Base-by-base conservation (phyloP, 2,113 vertebrate genomes). In the Fukomys damarensis region DNA sequence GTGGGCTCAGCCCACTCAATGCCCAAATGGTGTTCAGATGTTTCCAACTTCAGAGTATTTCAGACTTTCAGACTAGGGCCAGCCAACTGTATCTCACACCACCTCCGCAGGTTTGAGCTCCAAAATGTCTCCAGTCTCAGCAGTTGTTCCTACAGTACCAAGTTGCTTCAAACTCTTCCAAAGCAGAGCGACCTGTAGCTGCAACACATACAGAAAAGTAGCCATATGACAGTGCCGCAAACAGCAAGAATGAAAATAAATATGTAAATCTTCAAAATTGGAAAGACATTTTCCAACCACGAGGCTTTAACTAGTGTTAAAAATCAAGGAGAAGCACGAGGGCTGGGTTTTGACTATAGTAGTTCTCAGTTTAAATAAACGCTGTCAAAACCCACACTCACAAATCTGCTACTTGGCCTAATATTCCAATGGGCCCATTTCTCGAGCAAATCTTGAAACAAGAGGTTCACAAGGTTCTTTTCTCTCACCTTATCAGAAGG, bases 281-380 rank as follows among this genome's bases (percentile, higher is more conserved):
- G 94, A 86, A 61, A 96, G 96, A 94, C 52, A 58, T 65, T 77
- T 95, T 65, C 83, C 61, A 97, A 61, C 26, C 41, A 95, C 58
- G 70, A 91, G n/a, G 6, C 8, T 38, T 9, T 14, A n/a, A 68
- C 43, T 56, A 35, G 49, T 95, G 82, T 86, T 72, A 70, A 41
- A 20, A 87, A 56, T 87, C n/a, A 58, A 58, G n/a, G 63, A 63
- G 35, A 66, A 91, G 65, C 63, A 24, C 0, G 0, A 80, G 72
- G 16, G 38, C 63, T 88, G 59, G 30, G 32, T 94, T 87, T 81
- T 49, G 70, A 87, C 70, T 54, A 49, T 24, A 58, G 30, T 32
- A 35, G 38, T 80, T 94, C 77, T 91, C 38, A 46, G 61, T 65
- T 61, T 95, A 70, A 92, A 72, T 52, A 82, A 94, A 91, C 20